Conservation (phyloP, 2,797 vertebrate species). For the Rhinichthys osculus region DNA sequence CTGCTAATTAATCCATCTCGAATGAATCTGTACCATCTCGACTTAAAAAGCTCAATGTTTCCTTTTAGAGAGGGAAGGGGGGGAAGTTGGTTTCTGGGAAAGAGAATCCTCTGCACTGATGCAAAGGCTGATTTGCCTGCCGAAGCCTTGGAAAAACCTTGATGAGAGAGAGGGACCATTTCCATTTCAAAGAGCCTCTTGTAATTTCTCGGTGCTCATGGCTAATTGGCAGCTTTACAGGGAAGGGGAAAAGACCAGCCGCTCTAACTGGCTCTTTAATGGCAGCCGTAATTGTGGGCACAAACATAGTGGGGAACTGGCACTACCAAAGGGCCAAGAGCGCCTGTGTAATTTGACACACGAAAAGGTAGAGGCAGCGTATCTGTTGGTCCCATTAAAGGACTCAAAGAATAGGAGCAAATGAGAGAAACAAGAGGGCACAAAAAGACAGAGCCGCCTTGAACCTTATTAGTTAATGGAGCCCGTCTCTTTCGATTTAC, state of each 20-base stretch:
- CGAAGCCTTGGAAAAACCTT: constrained; percentile 52
- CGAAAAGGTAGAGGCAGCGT: constrained; percentile 4
- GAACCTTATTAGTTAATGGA: constrained; percentile 62
- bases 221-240: constrained; percentile 64
- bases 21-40: constrained; percentile 25
- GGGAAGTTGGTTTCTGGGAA: neutral
- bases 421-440: neutral
- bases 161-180: constrained; percentile 43
- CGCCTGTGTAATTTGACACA: neutral
- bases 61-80: neutral
- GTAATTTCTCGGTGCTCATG: constrained; percentile 61
- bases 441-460: neutral
- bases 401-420: neutral
- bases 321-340: constrained; percentile 31
- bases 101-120: constrained; percentile 46
- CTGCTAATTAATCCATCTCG: constrained; percentile 39
- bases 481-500: constrained; percentile 54
- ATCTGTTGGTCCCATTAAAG: constrained; percentile 34
- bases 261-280: constrained; percentile 61
- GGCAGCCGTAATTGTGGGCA: constrained; percentile 58
- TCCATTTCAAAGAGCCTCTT: constrained; percentile 63
- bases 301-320: constrained; percentile 51
- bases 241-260: constrained; percentile 36
- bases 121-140: constrained; percentile 43
- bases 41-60: constrained; percentile 22